Conservation (phyloP, 2,113 vertebrate genomes). For the Etheostoma spectabile region DNA sequence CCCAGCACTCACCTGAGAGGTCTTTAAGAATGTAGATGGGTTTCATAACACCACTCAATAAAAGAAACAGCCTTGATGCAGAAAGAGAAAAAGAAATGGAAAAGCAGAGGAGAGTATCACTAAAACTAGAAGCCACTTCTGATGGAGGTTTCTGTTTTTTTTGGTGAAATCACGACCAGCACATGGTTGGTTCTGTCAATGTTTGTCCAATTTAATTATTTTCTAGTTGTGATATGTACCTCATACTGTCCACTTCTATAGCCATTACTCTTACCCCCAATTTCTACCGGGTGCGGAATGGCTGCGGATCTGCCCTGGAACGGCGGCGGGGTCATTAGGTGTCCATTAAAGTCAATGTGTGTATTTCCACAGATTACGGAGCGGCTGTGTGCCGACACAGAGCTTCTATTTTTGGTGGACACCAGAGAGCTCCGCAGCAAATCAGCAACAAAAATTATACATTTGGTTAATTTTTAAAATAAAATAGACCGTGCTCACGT, state of each 20-base stretch:
- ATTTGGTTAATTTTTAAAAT: too few relatives aligned
- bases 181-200: neutral
- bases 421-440: too few relatives aligned
- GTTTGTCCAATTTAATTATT: neutral
- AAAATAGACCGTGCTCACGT: too few relatives aligned
- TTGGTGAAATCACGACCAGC: neutral
- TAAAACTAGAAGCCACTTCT: neutral
- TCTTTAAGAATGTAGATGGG: constrained; percentile 69
- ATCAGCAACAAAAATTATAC: too few relatives aligned
- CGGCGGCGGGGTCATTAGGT: too few relatives aligned
- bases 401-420: too few relatives aligned
- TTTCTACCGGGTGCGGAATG: too few relatives aligned
- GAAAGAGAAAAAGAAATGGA: constrained; percentile 27
- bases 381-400: too few relatives aligned
- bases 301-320: too few relatives aligned
- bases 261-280: neutral
- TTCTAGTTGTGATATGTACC: neutral
- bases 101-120: constrained; percentile 13
- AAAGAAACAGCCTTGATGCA: constrained; percentile 64
- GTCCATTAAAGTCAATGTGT: too few relatives aligned
- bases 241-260: neutral
- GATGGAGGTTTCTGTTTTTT: neutral
- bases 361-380: too few relatives aligned
- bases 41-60: constrained; percentile 68
- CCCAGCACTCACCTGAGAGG: constrained; percentile 60